phyloP scores from a whole-genome alignment of 2,113 vertebrate genomes.

The Mormyrus iriodes region DNA sequence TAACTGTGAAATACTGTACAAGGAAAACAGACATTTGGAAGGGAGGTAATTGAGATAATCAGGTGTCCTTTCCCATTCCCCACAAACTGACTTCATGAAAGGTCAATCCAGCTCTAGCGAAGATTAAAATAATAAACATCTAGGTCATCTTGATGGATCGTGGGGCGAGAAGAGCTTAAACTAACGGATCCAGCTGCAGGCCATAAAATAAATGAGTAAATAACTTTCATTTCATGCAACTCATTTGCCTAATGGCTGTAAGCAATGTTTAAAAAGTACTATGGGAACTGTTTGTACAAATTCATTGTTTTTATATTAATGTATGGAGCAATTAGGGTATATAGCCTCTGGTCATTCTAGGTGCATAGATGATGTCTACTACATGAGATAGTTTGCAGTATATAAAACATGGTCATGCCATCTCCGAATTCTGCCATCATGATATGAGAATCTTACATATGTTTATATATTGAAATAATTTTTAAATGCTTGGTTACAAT shows the following conservation, averaged over 20 bases:
- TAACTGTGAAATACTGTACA: background rate
- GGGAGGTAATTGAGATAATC: background rate
- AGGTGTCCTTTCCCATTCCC: background rate
- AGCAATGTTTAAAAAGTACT: conserved; percentile 1
- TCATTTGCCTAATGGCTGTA: conserved; percentile 8
- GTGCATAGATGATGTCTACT: background rate
- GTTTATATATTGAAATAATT: no score
- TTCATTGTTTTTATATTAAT: background rate
- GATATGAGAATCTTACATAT: background rate
- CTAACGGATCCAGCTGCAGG: background rate
- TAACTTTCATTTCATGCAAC: background rate
- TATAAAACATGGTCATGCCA: background rate
- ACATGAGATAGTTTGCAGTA: background rate
- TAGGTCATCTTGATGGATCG: conserved; percentile 8
- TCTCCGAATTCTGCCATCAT: background rate
- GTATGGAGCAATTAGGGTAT: background rate
- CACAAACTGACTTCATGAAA: background rate
- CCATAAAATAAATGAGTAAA: background rate
- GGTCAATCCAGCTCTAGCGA: background rate
- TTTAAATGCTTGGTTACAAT: no score
- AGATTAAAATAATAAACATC: background rate
- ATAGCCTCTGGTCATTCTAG: background rate
- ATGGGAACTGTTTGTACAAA: background rate
- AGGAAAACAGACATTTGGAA: background rate
- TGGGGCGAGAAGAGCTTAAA: background rate